Base-by-base conservation (phyloP, 2,888 invertebrate genomes). In the Ennomos erosarius region DNA sequence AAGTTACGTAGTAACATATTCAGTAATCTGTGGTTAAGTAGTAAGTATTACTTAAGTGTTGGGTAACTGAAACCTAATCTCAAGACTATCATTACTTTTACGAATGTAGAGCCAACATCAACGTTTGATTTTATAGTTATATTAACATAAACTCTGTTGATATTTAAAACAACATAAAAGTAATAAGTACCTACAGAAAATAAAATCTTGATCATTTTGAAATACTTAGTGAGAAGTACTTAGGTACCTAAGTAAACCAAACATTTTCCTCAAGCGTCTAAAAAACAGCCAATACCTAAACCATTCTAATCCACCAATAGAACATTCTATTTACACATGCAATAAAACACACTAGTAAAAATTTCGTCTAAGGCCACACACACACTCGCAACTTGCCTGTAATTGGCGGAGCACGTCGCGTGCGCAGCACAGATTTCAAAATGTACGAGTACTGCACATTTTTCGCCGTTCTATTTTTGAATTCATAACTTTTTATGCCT, bases 401-500 rank as follows among this genome's bases (percentile, higher is more conserved):
- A 77, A 85, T 90, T 90, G 87, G 90, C 60, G 53, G 48, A 46
- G 44, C 54, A 42, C 42, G 48, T 42, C 71, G 69, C 71, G 37
- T 51, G 69, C 78, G 69, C 71, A 66, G 64, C 68, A 59, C 71
- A 54, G 59, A 55, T 74, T 78, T 79, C 76, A 76, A 82, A 82
- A 80, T 82, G 79, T 78, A 81, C 76, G 76, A 84, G 76, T 79
- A 83, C 84, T 84, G 80, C 81, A 81, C 83, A 88, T 89, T 89
- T 89, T 89, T 89, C 87, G 81, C 72, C 80, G 76, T 76, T 88
- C 91, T 92, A 90, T 91, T 92, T 91, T 91, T 90, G 88, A 74
- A 73, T 76, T 81, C 75, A 74, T 73, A 73, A 85, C 85, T 90
- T 91, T 92, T 92, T 91, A 87, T 87, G 78, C 84, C 77, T 79